phyloP scores from a whole-genome alignment of 1,140 invertebrate species.

The Drosophila melanica region DNA sequence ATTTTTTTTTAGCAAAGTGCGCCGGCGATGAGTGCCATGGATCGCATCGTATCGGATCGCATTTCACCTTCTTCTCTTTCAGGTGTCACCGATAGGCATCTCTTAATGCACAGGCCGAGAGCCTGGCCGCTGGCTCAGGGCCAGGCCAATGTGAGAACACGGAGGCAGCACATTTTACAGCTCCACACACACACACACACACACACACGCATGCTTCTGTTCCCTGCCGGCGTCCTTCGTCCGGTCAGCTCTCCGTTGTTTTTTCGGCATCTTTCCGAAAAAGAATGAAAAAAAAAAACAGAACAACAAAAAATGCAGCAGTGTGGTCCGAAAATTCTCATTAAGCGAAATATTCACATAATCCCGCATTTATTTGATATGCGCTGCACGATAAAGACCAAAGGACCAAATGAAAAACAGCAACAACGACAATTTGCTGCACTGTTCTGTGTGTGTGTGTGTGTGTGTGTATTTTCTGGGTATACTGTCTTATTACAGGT shows the following conservation, averaged over 20 bases:
- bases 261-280: conserved; percentile 27
- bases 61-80: conserved; percentile 83
- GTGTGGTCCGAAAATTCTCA: conserved; percentile 82
- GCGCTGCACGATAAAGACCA: conserved; percentile 63
- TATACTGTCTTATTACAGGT: conserved; percentile 31
- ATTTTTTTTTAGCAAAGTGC: conserved; percentile 65
- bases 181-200: conserved; percentile 30
- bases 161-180: conserved; percentile 59
- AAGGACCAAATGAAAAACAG: conserved; percentile 39
- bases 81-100: conserved; percentile 83
- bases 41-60: conserved; percentile 77
- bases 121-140: conserved; percentile 25
- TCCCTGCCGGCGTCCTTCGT: not conserved
- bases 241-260: conserved; percentile 32
- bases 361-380: conserved; percentile 84
- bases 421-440: conserved; percentile 13
- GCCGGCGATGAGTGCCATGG: conserved; percentile 64
- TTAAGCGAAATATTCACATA: conserved; percentile 83
- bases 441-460: conserved; percentile 5
- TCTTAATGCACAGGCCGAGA: conserved; percentile 66
- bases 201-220: conserved; percentile 10
- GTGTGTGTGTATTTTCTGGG: conserved; percentile 9
- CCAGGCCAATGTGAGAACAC: conserved; percentile 57
- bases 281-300: conserved; percentile 6
- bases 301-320: conserved; percentile 42